phyloP scores from a whole-genome alignment of 2,888 invertebrate species.

The Drosophila acutilabella region DNA sequence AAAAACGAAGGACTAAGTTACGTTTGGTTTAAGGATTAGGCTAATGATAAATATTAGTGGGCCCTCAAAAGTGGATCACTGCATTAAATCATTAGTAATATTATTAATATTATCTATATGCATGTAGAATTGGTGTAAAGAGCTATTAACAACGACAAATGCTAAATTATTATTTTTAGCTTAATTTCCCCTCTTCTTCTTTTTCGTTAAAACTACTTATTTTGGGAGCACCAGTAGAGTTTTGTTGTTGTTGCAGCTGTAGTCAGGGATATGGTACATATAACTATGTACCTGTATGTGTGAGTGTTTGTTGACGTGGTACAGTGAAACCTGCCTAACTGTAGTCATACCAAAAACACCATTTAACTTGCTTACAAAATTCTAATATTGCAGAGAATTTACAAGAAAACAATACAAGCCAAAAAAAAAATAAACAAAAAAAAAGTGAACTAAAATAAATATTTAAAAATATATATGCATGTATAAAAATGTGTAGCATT shows the following conservation, averaged over 20 bases:
- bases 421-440: not conserved
- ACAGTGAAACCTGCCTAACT: conserved; percentile 36
- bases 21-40: no score
- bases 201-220: conserved; percentile 48
- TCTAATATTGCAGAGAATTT: conserved; percentile 30
- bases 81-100: conserved; percentile 23
- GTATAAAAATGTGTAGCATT: not conserved
- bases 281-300: no score
- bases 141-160: conserved; percentile 66
- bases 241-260: conserved; percentile 30
- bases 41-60: conserved; percentile 14
- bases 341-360: not conserved
- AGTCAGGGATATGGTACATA: no score
- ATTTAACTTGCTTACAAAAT: conserved; percentile 19
- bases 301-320: conserved; percentile 24
- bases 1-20: conserved; percentile 33
- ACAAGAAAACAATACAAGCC: conserved; percentile 17
- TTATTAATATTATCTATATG: conserved; percentile 14
- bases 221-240: conserved; percentile 66
- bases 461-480: conserved; percentile 4
- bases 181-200: conserved; percentile 14
- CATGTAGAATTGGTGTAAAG: conserved; percentile 48
- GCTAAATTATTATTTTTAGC: conserved; percentile 50
- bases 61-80: conserved; percentile 27
- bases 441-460: not conserved